These are phyloP conservation scores for Litoditis marina DNA, from an alignment of 2,888 invertebrate species.

Conservation along the genomic window DNA sequence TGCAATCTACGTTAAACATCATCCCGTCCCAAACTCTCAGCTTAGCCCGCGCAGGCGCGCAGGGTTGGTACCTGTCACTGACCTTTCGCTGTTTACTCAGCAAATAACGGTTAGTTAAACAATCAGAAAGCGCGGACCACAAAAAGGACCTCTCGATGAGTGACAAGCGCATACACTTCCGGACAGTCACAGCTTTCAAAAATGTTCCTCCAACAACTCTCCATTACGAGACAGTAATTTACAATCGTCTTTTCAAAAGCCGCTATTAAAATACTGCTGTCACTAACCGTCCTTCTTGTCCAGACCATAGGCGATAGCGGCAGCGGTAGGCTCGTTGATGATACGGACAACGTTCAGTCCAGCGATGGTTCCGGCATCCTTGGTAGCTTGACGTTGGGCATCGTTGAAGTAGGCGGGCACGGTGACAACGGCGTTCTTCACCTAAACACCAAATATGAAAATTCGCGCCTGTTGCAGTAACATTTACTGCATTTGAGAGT, in stretches of 20 bases:
- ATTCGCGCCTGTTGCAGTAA: no score
- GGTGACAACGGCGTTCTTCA: constrained; percentile 81
- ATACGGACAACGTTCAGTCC: constrained; percentile 68
- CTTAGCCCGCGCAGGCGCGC: no score
- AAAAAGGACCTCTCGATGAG: neutral
- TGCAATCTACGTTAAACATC: no score
- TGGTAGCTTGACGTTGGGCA: constrained; percentile 82
- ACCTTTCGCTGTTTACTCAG: constrained; percentile 14
- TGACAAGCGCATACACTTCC: no score
- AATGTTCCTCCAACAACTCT: no score
- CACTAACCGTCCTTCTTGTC: constrained; percentile 62
- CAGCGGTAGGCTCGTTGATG: constrained; percentile 79
- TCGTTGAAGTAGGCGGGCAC: constrained; percentile 99
- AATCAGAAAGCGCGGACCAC: neutral
- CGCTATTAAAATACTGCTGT: no score
- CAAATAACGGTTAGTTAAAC: constrained; percentile 17
- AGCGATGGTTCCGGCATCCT: constrained; percentile 92
- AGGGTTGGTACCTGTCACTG: constrained; percentile 22
- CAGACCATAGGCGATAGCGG: constrained; percentile 61
- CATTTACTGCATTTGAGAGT: no score
- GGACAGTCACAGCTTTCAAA: no score
- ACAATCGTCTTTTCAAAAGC: no score
- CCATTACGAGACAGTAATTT: no score
- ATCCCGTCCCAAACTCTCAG: no score
- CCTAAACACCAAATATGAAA: constrained; percentile 60